These are phyloP conservation scores for Drosophila parthenogenetica DNA, from an alignment of 2,888 invertebrate species.

Conservation along the genomic window DNA sequence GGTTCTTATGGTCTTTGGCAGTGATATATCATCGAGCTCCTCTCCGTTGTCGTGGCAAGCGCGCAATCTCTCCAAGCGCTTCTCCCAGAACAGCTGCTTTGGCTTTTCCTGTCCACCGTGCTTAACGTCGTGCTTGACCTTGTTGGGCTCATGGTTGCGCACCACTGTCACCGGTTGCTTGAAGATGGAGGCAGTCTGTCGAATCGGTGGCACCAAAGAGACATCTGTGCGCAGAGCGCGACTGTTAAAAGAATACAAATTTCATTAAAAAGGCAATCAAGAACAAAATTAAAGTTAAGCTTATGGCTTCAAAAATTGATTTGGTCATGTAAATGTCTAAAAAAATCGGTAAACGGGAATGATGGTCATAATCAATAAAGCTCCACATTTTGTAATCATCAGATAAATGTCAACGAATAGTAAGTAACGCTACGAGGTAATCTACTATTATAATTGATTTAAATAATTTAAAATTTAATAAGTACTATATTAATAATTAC, in stretches of 20 bases:
- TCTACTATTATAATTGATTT: no score
- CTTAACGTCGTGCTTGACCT: constrained; percentile 95
- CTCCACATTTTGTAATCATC: no score
- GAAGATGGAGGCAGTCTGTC: constrained; percentile 99
- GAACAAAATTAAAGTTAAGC: neutral
- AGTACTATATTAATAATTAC: no score
- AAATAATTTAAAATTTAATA: no score
- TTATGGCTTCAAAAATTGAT: neutral
- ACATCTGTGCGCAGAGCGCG: constrained; percentile 94
- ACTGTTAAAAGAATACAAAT: constrained; percentile 84
- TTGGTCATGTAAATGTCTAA: neutral
- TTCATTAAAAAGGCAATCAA: neutral
- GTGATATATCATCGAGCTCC: constrained; percentile 92
- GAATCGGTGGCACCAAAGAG: constrained; percentile 96
- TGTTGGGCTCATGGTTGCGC: constrained; percentile 94
- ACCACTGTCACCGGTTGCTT: constrained; percentile 99
- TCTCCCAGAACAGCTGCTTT: constrained; percentile 93
- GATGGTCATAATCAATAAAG: no score
- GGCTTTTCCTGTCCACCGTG: constrained; percentile 97
- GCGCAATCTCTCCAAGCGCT: constrained; percentile 91
- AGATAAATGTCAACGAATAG: no score
- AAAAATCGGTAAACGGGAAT: no score
- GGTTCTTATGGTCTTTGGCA: constrained; percentile 93
- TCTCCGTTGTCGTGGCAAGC: constrained; percentile 95
- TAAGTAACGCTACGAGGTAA: no score